These are phyloP conservation scores for Tapirus indicus DNA, from an alignment of 2,797 vertebrate species.

Conservation along the genomic window DNA sequence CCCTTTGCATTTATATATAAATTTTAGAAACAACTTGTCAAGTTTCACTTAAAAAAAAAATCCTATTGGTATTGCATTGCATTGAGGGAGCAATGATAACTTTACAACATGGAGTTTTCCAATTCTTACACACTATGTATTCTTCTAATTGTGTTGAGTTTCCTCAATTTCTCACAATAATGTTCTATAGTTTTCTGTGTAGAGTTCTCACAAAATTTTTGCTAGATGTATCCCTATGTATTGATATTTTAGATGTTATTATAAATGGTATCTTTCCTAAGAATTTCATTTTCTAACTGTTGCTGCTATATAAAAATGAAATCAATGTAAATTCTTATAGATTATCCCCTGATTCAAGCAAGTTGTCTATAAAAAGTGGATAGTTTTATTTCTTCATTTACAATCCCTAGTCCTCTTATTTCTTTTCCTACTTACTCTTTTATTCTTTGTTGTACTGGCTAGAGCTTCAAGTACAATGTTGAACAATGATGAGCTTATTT, in stretches of 20 bases:
- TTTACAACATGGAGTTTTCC: not conserved
- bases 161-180: constrained; percentile 6
- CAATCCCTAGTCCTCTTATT: not conserved
- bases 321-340: not conserved
- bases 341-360: constrained; percentile 14
- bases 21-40: not conserved
- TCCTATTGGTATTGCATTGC: not conserved
- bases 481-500: not conserved
- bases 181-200: not conserved
- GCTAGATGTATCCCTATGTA: not conserved
- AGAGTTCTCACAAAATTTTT: not conserved
- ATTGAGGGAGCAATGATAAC: not conserved
- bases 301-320: not conserved
- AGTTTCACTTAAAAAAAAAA: not conserved
- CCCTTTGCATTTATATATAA: not conserved
- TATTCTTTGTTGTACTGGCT: not conserved
- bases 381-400: constrained; percentile 6
- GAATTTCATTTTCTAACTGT: not conserved
- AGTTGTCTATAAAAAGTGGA: not conserved
- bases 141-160: not conserved
- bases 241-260: constrained; percentile 1
- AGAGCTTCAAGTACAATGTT: not conserved
- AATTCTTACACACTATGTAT: not conserved
- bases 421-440: not conserved
- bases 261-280: not conserved